Conservation (phyloP, 1,140 invertebrate genomes). For the Globodera ellingtonae region DNA sequence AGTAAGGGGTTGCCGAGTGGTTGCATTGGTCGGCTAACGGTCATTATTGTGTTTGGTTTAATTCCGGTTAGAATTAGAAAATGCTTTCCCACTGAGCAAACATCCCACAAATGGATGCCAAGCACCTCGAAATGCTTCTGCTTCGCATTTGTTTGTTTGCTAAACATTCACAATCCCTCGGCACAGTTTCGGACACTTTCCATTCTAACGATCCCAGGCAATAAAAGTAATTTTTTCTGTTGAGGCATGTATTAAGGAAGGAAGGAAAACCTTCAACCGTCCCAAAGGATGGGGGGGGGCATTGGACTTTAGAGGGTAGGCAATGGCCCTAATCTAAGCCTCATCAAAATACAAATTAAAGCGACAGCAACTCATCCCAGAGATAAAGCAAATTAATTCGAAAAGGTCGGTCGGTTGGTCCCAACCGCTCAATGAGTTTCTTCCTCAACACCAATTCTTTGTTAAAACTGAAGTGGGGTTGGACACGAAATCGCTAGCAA, state of each 20-base stretch:
- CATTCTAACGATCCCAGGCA: not conserved
- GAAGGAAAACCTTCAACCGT: not conserved
- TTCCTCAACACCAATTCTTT: not conserved
- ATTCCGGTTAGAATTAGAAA: too few relatives aligned
- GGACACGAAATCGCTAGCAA: not conserved
- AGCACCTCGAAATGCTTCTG: not conserved
- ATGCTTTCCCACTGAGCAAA: not conserved
- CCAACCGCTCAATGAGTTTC: too few relatives aligned
- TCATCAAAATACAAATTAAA: too few relatives aligned
- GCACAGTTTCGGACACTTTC: not conserved
- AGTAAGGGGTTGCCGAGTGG: not conserved
- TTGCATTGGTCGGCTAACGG: not conserved
- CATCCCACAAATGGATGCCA: not conserved
- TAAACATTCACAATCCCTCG: not conserved
- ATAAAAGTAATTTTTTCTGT: not conserved
- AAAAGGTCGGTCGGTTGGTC: too few relatives aligned
- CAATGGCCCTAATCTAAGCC: too few relatives aligned
- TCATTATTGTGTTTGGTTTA: not conserved
- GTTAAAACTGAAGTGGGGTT: not conserved
- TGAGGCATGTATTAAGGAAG: not conserved
- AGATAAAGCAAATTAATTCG: too few relatives aligned
- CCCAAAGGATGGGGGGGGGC: not conserved
- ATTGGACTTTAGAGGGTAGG: not conserved
- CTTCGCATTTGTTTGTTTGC: constrained; percentile 3
- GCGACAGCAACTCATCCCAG: too few relatives aligned